Base-by-base conservation (phyloP, 2,113 vertebrate genomes). In the Scolopax mira region DNA sequence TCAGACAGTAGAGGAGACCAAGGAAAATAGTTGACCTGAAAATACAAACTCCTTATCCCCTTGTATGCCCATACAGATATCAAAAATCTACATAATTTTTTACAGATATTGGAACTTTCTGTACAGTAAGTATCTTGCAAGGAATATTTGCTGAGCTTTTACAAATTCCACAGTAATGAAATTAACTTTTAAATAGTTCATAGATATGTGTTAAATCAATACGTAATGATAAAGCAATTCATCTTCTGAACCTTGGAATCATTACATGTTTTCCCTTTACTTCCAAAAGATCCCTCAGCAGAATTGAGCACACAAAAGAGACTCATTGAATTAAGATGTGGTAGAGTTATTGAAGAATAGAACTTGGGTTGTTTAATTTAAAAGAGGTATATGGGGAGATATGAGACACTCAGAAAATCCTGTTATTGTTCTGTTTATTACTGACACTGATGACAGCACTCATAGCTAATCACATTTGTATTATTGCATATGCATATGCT, bases 201-300 rank as follows among this genome's bases (percentile, higher is more conserved):
- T 49, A 84, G 65, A 33, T 31, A 3, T 3, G 48, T 21, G 42
- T 60, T 49, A 42, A 87, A 70, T 89, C 87, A 73, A 87, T 82
- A 69, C 6, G 15, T 65, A 64, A 69, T 31, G 54, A 86, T 71
- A 84, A 91, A 89, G 28, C 52, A 17, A 69, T 94, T 82, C 4
- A 79, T 91, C 79, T 94, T 82, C 57, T 69, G n/a, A 41, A 39
- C 49, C 51, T 78, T 15, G 27, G 67, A 86, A 89, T 89, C 85
- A 60, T 60, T 51, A 42, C 41, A 30, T 10, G 3, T 11, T 79
- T 94, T 90, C 13, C 46, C 10, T 90, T 60, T 58, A 10, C 52
- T 84, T 67, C 21, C 31, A 24, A 39, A 57, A 84, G 61, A 27
- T 67, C 33, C 30, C 71, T 10, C 27, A 46, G 69, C 65, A 65